Evolutionary conservation across 2,113 vertebrate species (phyloP).

Genomic region (Sebastes fasciatus): DNA sequence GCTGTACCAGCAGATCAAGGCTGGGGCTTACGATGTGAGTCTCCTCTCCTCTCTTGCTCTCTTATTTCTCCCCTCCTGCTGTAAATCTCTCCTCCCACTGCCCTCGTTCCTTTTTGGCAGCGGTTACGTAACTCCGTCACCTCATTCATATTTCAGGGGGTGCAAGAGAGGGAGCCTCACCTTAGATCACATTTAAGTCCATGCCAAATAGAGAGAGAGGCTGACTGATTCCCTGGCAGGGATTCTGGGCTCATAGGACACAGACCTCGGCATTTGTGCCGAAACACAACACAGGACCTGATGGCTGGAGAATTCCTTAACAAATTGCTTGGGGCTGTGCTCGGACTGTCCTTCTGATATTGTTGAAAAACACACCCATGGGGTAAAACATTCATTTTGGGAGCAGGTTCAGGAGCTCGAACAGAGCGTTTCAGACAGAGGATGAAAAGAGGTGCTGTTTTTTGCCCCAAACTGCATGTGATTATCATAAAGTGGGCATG

Average conservation of each 20-base stretch:
- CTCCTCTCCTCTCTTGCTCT: constrained; percentile 15
- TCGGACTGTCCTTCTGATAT: constrained; percentile 9
- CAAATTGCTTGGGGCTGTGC: constrained; percentile 21
- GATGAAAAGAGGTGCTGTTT: too few species aligned
- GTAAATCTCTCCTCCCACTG: constrained; percentile 26
- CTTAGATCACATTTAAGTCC: constrained; percentile 42
- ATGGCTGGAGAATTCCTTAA: constrained; percentile 22
- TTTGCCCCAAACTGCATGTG: too few species aligned
- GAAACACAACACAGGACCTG: constrained; percentile 41
- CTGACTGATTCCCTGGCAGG: constrained; percentile 34
- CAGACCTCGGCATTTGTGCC: constrained; percentile 33
- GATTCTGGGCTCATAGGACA: constrained; percentile 40
- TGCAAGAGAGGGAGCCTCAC: constrained; percentile 52
- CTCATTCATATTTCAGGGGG: constrained; percentile 77
- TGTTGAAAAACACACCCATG: background rate
- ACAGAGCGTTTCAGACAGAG: too few species aligned
- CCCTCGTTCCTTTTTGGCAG: constrained; percentile 57
- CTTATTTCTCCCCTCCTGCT: constrained; percentile 30
- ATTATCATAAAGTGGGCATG: too few species aligned
- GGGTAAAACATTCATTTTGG: too few species aligned
- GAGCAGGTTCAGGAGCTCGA: too few species aligned
- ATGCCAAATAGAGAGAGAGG: constrained; percentile 19
- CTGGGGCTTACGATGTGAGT: constrained; percentile 96
- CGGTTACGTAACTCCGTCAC: constrained; percentile 68
- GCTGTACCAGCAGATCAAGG: constrained; percentile 99